A percentile compares a stretch with the other conserved stretches of the same genome.
Evolutionary conservation across 2,888 invertebrate species (phyloP).

Genomic region (Myathropa florea): DNA sequence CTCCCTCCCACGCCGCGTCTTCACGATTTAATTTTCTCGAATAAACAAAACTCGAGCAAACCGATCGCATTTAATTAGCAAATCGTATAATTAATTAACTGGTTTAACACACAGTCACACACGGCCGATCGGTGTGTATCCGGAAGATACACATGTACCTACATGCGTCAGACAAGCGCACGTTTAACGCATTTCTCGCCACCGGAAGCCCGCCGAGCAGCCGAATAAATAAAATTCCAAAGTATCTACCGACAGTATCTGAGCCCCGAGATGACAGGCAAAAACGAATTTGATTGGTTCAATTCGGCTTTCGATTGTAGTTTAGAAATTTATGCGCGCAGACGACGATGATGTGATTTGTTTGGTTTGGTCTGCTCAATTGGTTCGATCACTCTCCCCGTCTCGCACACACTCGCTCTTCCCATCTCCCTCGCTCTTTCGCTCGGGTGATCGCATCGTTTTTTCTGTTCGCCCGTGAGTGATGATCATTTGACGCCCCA

Average conservation of each 20-base stretch:
- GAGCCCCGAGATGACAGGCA: constrained; percentile 43
- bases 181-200: constrained; percentile 18
- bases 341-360: constrained; percentile 64
- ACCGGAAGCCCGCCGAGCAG: constrained; percentile 19
- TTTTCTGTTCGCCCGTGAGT: background rate
- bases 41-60: constrained; percentile 62
- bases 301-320: constrained; percentile 37
- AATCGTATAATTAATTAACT: constrained; percentile 68
- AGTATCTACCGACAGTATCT: constrained; percentile 21
- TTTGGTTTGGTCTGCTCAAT: constrained; percentile 60
- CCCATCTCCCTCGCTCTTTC: background rate
- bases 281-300: constrained; percentile 66
- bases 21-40: constrained; percentile 53
- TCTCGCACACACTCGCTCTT: constrained; percentile 2
- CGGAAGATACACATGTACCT: constrained; percentile 66
- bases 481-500: constrained; percentile 51
- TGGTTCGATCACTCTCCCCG: constrained; percentile 30
- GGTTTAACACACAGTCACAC: constrained; percentile 34
- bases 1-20: background rate
- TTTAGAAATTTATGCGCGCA: constrained; percentile 64
- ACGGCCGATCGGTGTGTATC: constrained; percentile 32
- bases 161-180: constrained; percentile 54
- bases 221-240: constrained; percentile 48
- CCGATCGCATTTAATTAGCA: constrained; percentile 68
- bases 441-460: background rate